Evolutionary conservation across 2,113 vertebrate genomes (phyloP).

Genomic region (Shinisaurus crocodilurus): DNA sequence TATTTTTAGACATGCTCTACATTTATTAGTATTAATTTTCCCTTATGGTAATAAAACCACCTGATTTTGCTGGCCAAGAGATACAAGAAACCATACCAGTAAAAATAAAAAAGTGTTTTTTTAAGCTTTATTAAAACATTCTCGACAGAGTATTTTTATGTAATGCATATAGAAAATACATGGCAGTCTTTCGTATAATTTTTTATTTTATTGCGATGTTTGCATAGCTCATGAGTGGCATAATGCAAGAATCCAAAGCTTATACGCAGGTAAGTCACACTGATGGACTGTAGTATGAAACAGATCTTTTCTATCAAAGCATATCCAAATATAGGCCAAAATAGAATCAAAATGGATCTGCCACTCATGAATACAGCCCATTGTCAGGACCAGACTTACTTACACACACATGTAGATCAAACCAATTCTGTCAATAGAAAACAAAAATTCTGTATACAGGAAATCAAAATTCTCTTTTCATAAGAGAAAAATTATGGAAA

Average conservation of each 20-base stretch:
- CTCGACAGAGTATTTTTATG: slow-evolving; percentile 31
- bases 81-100: slow-evolving; percentile 7
- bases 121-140: slow-evolving; percentile 20
- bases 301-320: slow-evolving; percentile 20
- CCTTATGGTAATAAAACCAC: not conserved
- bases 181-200: slow-evolving; percentile 15
- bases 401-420: not conserved
- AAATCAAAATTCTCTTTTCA: not conserved
- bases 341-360: not conserved
- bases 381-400: not conserved
- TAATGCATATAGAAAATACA: not conserved
- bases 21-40: slow-evolving; percentile 37
- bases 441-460: not conserved
- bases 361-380: not conserved
- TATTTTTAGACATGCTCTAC: slow-evolving; percentile 33
- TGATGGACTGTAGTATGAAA: slow-evolving; percentile 6
- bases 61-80: slow-evolving; percentile 34
- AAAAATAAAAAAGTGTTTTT: slow-evolving; percentile 40
- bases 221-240: not conserved
- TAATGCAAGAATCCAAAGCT: not conserved
- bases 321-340: slow-evolving; percentile 17
- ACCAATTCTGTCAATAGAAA: not conserved
- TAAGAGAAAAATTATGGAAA: not conserved
- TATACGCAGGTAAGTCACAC: not conserved
- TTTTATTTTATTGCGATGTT: not conserved